A percentile compares a stretch with the other conserved stretches of the same genome.
Evolutionary conservation across 2,113 vertebrate genomes (phyloP).

Genomic region (Zonotrichia leucophrys): DNA sequence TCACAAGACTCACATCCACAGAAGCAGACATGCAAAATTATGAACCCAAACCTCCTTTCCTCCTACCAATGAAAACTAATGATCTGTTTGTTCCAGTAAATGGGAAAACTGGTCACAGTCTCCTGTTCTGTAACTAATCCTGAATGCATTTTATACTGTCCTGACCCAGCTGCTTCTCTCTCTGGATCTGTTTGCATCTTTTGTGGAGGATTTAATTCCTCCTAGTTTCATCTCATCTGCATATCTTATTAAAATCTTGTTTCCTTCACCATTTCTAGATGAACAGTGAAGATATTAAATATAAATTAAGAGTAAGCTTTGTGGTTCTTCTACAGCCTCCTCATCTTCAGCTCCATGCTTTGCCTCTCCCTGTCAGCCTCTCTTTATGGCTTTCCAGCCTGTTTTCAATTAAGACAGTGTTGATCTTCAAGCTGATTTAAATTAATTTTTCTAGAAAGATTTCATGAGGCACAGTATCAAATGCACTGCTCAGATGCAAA

Average conservation of each 20-base stretch:
- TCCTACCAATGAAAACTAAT: not conserved
- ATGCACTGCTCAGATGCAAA: conserved; percentile 37
- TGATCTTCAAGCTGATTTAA: conserved; percentile 37
- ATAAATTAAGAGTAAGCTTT: not conserved
- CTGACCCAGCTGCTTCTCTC: not conserved
- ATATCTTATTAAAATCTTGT: not conserved
- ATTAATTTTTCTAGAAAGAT: conserved; percentile 62
- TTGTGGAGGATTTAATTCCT: not conserved
- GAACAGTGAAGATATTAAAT: not conserved
- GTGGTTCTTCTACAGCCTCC: not conserved
- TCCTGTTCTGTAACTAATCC: not conserved
- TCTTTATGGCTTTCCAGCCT: conserved; percentile 5
- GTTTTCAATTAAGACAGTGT: conserved; percentile 31
- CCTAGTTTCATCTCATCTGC: not conserved
- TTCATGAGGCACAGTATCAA: conserved; percentile 43
- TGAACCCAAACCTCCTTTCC: not conserved
- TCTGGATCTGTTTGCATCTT: not conserved
- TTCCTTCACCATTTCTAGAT: not conserved
- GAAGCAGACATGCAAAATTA: not conserved
- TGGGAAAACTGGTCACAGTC: not conserved
- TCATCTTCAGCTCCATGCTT: not conserved
- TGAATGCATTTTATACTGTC: not conserved
- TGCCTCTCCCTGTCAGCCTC: not conserved
- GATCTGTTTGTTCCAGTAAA: not conserved
- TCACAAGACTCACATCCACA: not conserved